These are phyloP conservation scores for Tetramorium alpestre DNA, from an alignment of 1,140 invertebrate genomes.

Conservation along the genomic window DNA sequence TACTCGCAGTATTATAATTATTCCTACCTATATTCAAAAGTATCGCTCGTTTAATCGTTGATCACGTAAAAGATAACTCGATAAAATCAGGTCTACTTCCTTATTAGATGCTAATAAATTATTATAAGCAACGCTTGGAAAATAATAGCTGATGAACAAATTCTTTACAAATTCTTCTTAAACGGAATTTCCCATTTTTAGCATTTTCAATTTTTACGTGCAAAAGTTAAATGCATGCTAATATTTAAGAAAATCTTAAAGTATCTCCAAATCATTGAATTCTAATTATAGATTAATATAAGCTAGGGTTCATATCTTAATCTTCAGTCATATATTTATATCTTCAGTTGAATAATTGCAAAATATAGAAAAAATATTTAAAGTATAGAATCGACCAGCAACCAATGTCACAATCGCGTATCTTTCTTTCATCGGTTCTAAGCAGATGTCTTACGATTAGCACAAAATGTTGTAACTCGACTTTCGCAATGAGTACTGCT, in stretches of 20 bases:
- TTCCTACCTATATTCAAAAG: conserved; percentile 5
- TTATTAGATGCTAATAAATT: conserved; percentile 32
- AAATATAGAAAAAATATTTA: not conserved
- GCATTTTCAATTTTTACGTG: not conserved
- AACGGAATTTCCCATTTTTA: not conserved
- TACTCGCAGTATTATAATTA: not conserved
- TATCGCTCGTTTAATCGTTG: not conserved
- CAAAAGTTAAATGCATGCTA: not conserved
- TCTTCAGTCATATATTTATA: not conserved
- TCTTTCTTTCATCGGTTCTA: not conserved
- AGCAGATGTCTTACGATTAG: not conserved
- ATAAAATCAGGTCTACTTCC: conserved; percentile 17
- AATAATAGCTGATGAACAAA: not conserved
- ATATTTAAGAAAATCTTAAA: conserved; percentile 6
- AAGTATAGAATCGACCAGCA: not conserved
- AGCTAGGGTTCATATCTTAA: not conserved
- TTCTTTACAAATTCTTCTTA: not conserved
- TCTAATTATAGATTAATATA: not conserved
- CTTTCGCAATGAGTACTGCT: conserved; percentile 29
- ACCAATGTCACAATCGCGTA: not conserved
- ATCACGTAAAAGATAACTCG: conserved; percentile 19
- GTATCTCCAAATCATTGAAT: not conserved
- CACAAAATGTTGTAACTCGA: conserved; percentile 10
- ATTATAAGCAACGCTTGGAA: not conserved
- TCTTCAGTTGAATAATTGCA: not conserved